A percentile compares a stretch with the other conserved stretches of the same genome.
Evolutionary conservation across 2,797 vertebrate species (phyloP).

Genomic region (Labroides dimidiatus): DNA sequence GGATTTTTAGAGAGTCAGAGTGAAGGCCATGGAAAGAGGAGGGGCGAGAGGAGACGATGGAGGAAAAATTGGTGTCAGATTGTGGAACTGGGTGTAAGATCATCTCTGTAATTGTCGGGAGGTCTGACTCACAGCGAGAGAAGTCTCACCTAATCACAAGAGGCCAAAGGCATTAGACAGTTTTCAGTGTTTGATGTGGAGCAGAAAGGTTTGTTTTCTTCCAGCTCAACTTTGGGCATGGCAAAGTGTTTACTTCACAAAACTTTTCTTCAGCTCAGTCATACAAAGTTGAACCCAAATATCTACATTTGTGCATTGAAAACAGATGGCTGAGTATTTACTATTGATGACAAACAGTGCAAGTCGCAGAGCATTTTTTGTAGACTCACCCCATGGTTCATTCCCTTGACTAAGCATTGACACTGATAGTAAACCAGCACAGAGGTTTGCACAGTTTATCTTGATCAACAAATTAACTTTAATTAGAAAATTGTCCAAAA

Average conservation of each 20-base stretch:
- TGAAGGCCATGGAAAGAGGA: conserved; percentile 36
- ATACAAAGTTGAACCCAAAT: background rate
- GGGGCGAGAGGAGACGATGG: conserved; percentile 13
- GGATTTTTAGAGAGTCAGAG: conserved; percentile 23
- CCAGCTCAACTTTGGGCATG: background rate
- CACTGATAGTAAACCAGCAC: background rate
- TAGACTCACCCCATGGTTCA: background rate
- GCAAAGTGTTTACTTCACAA: too few relatives aligned
- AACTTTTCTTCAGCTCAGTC: background rate
- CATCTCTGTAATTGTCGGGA: conserved; percentile 62
- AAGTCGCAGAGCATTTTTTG: background rate
- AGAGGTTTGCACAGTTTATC: conserved; percentile 27
- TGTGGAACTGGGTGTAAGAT: conserved; percentile 62
- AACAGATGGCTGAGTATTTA: background rate
- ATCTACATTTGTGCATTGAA: conserved; percentile 12
- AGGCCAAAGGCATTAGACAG: background rate
- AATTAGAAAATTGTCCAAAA: conserved; percentile 29
- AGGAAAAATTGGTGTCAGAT: conserved; percentile 59
- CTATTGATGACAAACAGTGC: conserved; percentile 30
- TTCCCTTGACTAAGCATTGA: background rate
- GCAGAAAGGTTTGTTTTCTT: conserved; percentile 38
- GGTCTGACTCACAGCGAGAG: conserved; percentile 69
- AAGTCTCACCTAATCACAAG: conserved; percentile 36
- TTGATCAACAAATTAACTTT: conserved; percentile 26
- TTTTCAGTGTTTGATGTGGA: conserved; percentile 17